phyloP scores from a whole-genome alignment of 1,140 invertebrate species.

The Habropoda laboriosa region DNA sequence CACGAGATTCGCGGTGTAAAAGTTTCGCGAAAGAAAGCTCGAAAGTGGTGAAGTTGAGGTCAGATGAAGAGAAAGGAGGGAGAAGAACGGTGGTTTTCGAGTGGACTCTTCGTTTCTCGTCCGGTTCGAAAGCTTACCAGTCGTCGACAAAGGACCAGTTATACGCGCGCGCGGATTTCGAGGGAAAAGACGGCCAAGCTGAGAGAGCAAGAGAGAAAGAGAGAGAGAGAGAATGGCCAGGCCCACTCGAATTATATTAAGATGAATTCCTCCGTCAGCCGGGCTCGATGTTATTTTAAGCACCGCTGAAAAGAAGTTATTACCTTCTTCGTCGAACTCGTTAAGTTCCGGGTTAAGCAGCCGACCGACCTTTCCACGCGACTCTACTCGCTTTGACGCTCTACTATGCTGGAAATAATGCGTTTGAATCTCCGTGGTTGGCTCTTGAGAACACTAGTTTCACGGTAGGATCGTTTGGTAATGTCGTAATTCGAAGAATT shows the following conservation, averaged over 20 bases:
- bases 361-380: constrained; percentile 15
- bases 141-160: constrained; percentile 1
- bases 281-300: constrained; percentile 34
- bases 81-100: constrained; percentile 4
- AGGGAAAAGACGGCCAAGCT: neutral
- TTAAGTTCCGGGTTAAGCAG: constrained; percentile 44
- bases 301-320: constrained; percentile 52
- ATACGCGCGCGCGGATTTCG: neutral
- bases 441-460: neutral
- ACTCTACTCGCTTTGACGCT: neutral
- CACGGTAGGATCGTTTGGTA: neutral
- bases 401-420: neutral
- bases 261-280: constrained; percentile 21
- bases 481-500: neutral
- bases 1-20: constrained; percentile 7
- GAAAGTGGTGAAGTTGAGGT: constrained; percentile 7
- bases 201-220: too few relatives aligned
- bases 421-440: neutral
- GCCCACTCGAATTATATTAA: constrained; percentile 53
- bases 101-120: constrained; percentile 1
- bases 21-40: neutral
- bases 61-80: neutral
- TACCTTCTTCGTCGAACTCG: constrained; percentile 48
- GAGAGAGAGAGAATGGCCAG: neutral
- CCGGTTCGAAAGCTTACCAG: too few relatives aligned